These are phyloP conservation scores for Machimus rusticus DNA, from an alignment of 2,888 invertebrate species.

Conservation along the genomic window DNA sequence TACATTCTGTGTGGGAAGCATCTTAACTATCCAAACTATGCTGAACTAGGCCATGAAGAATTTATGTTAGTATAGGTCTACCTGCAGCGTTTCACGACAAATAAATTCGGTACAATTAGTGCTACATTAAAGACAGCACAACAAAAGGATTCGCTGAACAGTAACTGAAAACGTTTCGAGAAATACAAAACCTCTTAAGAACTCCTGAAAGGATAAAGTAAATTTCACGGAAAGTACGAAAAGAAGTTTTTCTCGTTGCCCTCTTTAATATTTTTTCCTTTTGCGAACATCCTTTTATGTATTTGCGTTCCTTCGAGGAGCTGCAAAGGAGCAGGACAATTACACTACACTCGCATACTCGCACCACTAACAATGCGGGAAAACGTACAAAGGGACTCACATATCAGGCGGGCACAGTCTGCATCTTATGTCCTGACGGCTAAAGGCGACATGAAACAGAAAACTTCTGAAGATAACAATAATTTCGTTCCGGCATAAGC, in stretches of 20 bases:
- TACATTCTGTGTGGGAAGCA: not conserved
- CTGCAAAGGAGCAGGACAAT: not conserved
- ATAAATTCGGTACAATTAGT: slow-evolving; percentile 26
- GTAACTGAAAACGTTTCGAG: slow-evolving; percentile 20
- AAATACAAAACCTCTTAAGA: slow-evolving; percentile 28
- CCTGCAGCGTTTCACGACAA: not conserved
- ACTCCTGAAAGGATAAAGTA: slow-evolving; percentile 25
- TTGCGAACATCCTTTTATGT: not conserved
- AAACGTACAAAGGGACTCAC: not conserved
- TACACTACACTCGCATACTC: slow-evolving; percentile 5
- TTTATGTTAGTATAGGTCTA: not conserved
- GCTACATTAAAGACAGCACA: slow-evolving; percentile 5
- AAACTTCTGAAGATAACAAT: slow-evolving; percentile 29
- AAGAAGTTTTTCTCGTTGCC: slow-evolving; percentile 11
- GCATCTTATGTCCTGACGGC: slow-evolving; percentile 20
- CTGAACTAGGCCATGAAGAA: not conserved
- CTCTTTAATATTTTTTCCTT: not conserved
- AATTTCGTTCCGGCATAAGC: slow-evolving; percentile 3
- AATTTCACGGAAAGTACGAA: slow-evolving; percentile 19
- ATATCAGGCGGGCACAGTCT: not conserved
- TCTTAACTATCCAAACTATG: not conserved
- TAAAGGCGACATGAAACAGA: slow-evolving; percentile 39
- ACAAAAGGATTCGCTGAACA: slow-evolving; percentile 14
- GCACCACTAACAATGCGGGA: slow-evolving; percentile 9
- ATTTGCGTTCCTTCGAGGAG: not conserved